A percentile compares a stretch with the other conserved stretches of the same genome.
These are phyloP conservation scores for Leptoteleia sp. DNA, from an alignment of 1,140 invertebrate species.

Conservation along the genomic window DNA sequence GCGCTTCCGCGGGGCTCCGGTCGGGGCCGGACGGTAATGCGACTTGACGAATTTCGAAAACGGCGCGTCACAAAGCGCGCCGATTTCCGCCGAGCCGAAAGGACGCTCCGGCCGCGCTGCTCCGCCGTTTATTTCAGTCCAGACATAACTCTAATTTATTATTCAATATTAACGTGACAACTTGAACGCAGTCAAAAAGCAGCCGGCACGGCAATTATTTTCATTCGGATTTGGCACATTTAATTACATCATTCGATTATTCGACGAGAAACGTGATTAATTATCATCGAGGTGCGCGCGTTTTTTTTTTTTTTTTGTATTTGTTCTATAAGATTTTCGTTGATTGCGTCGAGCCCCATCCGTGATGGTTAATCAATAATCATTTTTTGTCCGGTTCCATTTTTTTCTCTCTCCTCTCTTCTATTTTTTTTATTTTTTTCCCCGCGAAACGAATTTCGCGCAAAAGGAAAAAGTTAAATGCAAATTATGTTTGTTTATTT, in stretches of 20 bases:
- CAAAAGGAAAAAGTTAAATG: constrained; percentile 30
- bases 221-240: constrained; percentile 23
- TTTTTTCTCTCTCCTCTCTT: constrained; percentile 3
- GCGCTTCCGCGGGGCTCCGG: not conserved
- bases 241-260: constrained; percentile 34
- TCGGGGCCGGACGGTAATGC: too few species aligned
- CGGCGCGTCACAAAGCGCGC: too few species aligned
- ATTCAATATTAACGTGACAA: constrained; percentile 21
- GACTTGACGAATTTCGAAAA: too few species aligned
- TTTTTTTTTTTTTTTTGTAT: not conserved
- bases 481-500: constrained; percentile 44
- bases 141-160: constrained; percentile 19
- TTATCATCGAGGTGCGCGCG: constrained; percentile 18
- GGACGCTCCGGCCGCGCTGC: not conserved
- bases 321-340: constrained; percentile 33
- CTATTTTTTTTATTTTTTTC: too few species aligned
- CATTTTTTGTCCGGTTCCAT: constrained; percentile 22
- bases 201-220: constrained; percentile 25
- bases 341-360: constrained; percentile 27
- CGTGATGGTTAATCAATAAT: constrained; percentile 36
- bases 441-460: constrained; percentile 28
- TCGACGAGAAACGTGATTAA: constrained; percentile 32
- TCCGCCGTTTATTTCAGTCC: constrained; percentile 18
- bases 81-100: not conserved
- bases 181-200: constrained; percentile 27